phyloP scores from a whole-genome alignment of 2,797 vertebrate genomes.

The Hirundo rustica region DNA sequence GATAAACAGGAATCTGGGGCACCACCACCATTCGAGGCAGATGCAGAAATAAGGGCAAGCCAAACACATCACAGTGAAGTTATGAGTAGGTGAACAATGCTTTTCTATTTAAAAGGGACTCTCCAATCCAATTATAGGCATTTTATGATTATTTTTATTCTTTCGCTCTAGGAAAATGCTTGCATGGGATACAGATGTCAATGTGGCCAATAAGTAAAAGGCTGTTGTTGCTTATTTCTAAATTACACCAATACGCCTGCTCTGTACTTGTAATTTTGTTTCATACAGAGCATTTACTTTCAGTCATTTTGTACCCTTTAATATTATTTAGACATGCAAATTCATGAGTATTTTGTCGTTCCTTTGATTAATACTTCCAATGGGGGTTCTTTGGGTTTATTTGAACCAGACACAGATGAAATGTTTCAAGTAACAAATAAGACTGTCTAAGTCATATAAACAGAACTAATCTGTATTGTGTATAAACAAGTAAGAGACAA shows the following conservation, averaged over 20 bases:
- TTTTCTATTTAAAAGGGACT: background rate
- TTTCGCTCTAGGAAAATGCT: background rate
- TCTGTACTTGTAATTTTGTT: background rate
- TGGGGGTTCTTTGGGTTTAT: background rate
- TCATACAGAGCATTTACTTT: background rate
- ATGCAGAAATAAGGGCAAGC: background rate
- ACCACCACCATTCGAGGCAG: background rate
- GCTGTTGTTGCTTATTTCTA: background rate
- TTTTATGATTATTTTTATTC: background rate
- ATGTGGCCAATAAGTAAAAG: background rate
- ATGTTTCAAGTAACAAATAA: background rate
- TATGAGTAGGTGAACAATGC: background rate
- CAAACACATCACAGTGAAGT: conserved; percentile 1
- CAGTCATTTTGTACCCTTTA: background rate
- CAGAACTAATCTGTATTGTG: background rate
- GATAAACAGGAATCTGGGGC: conserved; percentile 11
- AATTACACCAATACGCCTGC: background rate
- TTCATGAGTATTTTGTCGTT: background rate
- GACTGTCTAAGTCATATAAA: background rate
- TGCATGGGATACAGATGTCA: background rate
- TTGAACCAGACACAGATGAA: background rate
- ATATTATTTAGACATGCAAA: background rate
- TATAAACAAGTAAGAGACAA: background rate
- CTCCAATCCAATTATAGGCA: background rate
- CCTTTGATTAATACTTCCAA: background rate